A percentile compares a stretch with the other conserved stretches of the same genome.
phyloP scores from a whole-genome alignment of 1,140 invertebrate genomes.

The Ectropis grisescens region DNA sequence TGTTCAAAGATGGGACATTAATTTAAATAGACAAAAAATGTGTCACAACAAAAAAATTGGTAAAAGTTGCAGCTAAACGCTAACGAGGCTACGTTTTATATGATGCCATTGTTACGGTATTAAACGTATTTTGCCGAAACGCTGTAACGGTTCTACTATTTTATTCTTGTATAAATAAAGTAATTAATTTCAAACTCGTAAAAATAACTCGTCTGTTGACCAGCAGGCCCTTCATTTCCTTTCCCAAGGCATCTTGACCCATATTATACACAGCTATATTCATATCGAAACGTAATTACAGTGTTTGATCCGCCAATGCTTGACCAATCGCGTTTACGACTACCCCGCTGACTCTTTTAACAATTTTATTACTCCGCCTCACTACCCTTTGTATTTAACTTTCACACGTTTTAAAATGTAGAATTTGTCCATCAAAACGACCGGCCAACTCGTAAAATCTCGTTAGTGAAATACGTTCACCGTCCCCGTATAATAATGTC shows the following conservation, averaged over 20 bases:
- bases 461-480: conserved; percentile 28
- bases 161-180: neutral
- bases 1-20: too few species aligned
- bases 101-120: too few species aligned
- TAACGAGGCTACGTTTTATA: too few species aligned
- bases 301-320: conserved; percentile 45
- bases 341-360: conserved; percentile 34
- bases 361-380: conserved; percentile 35
- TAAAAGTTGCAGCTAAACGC: too few species aligned
- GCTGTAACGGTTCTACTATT: neutral
- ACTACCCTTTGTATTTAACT: conserved; percentile 53
- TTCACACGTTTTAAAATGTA: conserved; percentile 61
- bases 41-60: too few species aligned
- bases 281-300: conserved; percentile 31
- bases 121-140: neutral
- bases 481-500: conserved; percentile 47
- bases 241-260: conserved; percentile 59
- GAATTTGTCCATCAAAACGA: conserved; percentile 43
- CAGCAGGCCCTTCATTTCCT: conserved; percentile 37
- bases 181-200: conserved; percentile 1
- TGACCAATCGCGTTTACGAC: conserved; percentile 58
- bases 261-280: too few species aligned
- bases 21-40: too few species aligned
- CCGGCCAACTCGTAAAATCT: conserved; percentile 46
- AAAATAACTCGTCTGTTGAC: conserved; percentile 12